Evolutionary conservation across 1,140 invertebrate species (phyloP).

Genomic region (Zophobas atratus): DNA sequence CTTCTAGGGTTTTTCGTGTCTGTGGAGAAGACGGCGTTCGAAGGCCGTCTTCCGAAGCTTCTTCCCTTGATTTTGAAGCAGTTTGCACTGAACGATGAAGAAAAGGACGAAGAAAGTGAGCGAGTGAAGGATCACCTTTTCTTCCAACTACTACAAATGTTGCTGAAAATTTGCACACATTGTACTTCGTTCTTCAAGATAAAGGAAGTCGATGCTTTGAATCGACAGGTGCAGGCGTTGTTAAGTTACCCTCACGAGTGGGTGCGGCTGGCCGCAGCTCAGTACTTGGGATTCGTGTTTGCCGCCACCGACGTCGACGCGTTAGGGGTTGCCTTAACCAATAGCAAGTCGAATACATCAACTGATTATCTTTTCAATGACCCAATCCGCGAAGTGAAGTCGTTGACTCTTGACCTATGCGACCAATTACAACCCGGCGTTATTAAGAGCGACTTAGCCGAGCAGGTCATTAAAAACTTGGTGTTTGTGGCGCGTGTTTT

Average conservation of each 20-base stretch:
- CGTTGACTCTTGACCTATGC: slow-evolving; percentile 80
- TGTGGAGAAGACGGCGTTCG: slow-evolving; percentile 70
- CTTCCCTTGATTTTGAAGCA: slow-evolving; percentile 70
- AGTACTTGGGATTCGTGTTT: slow-evolving; percentile 83
- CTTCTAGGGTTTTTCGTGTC: slow-evolving; percentile 76
- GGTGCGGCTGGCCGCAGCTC: slow-evolving; percentile 82
- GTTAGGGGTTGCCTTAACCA: slow-evolving; percentile 70
- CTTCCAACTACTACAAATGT: slow-evolving; percentile 79
- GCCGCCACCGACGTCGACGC: slow-evolving; percentile 74
- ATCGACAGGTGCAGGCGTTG: slow-evolving; percentile 70
- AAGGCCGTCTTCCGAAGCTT: slow-evolving; percentile 59
- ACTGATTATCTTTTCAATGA: slow-evolving; percentile 76
- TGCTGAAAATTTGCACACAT: slow-evolving; percentile 74
- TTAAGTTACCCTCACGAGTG: slow-evolving; percentile 78
- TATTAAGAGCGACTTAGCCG: slow-evolving; percentile 74
- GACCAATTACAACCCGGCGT: slow-evolving; percentile 79
- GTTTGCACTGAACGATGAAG: slow-evolving; percentile 64
- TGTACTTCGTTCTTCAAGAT: slow-evolving; percentile 71
- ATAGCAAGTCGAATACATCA: slow-evolving; percentile 66
- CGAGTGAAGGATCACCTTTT: slow-evolving; percentile 78
- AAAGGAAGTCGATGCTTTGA: slow-evolving; percentile 65
- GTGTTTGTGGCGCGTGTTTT: slow-evolving; percentile 79
- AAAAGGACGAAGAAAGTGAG: slow-evolving; percentile 66
- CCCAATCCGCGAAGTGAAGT: slow-evolving; percentile 74
- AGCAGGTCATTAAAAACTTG: slow-evolving; percentile 82